Conservation (phyloP, 2,888 invertebrate genomes). For the Piscicola geometra region DNA sequence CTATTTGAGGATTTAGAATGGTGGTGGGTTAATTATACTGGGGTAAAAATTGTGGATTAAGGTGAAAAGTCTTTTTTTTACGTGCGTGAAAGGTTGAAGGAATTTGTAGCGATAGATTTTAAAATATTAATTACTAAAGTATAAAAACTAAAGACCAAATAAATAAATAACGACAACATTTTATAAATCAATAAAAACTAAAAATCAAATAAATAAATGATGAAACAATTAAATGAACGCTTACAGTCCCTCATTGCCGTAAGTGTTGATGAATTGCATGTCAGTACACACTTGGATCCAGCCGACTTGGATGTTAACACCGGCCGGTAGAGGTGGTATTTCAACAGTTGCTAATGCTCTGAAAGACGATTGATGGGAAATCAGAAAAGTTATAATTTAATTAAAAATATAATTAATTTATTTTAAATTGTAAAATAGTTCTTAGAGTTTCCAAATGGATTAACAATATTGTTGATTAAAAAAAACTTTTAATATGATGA, state of each 20-base stretch:
- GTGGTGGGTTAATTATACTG: neutral
- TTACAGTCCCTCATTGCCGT: constrained; percentile 54
- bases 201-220: too few relatives aligned
- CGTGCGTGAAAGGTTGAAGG: too few relatives aligned
- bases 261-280: constrained; percentile 55
- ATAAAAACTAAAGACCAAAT: too few relatives aligned
- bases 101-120: neutral
- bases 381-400: too few relatives aligned
- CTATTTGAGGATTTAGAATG: constrained; percentile 45
- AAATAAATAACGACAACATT: too few relatives aligned
- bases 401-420: neutral
- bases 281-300: constrained; percentile 57
- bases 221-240: too few relatives aligned
- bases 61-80: neutral
- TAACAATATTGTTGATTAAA: too few relatives aligned
- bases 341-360: constrained; percentile 54
- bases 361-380: too few relatives aligned
- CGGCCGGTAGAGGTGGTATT: constrained; percentile 50
- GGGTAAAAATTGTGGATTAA: neutral
- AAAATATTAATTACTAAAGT: too few relatives aligned
- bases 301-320: constrained; percentile 53
- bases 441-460: too few relatives aligned
- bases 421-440: too few relatives aligned
- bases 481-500: neutral
- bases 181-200: too few relatives aligned